phyloP scores from a whole-genome alignment of 2,797 vertebrate genomes.

The Ctenopoma kingsleyae region DNA sequence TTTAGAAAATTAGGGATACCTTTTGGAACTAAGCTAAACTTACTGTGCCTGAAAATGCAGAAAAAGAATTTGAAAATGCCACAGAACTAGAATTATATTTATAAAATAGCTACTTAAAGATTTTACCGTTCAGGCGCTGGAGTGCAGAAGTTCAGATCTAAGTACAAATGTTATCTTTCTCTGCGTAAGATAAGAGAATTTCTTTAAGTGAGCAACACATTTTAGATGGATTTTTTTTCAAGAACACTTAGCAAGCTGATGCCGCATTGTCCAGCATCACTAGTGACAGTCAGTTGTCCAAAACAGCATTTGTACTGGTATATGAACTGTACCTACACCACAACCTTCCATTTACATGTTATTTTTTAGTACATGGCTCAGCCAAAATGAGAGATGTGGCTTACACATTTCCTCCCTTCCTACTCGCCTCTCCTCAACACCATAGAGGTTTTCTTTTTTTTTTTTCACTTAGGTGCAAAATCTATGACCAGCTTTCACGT shows the following conservation, averaged over 20 bases:
- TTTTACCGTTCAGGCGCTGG: neutral
- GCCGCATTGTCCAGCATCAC: neutral
- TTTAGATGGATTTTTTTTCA: neutral
- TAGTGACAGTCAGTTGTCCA: neutral
- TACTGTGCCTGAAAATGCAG: neutral
- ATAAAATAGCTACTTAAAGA: neutral
- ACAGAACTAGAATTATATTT: neutral
- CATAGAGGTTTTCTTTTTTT: conserved; percentile 33
- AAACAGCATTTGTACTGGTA: neutral
- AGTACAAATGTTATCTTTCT: neutral
- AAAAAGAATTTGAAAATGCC: neutral
- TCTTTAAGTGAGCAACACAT: neutral
- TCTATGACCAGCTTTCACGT: neutral
- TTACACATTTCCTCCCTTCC: conserved; percentile 44
- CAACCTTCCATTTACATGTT: conserved; percentile 13
- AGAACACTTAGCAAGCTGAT: neutral
- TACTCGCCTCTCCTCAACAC: neutral
- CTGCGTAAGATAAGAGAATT: neutral
- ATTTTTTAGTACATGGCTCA: conserved; percentile 11
- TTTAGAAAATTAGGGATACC: neutral
- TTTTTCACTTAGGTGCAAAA: conserved; percentile 18
- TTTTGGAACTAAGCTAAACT: neutral
- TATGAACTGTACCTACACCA: neutral
- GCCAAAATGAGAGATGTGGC: conserved; percentile 40
- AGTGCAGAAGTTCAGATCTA: neutral